Evolutionary conservation across 2,888 invertebrate genomes (phyloP).

Genomic region (Xiphydria camelus): DNA sequence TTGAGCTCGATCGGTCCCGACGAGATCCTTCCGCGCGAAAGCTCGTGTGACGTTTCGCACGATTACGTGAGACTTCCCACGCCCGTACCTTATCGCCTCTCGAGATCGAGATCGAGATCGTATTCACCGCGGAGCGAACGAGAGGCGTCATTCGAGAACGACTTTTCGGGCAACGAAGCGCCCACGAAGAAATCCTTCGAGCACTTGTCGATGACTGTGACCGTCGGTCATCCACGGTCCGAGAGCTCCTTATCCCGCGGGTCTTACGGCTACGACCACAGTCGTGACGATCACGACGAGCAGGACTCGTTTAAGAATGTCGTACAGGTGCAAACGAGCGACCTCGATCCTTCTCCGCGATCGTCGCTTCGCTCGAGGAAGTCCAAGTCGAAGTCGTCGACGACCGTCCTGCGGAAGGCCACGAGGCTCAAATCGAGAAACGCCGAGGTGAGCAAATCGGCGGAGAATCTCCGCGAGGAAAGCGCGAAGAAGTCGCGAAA

Average conservation of each 20-base stretch:
- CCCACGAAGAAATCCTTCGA: conserved; percentile 35
- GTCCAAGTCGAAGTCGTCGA: conserved; percentile 18
- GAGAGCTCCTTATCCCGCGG: conserved; percentile 28
- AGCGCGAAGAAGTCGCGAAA: conserved; percentile 31
- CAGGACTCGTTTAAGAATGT: too few species aligned
- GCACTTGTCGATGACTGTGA: conserved; percentile 12
- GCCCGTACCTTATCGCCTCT: conserved; percentile 43
- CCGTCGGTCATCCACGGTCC: too few species aligned
- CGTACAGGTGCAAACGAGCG: not conserved
- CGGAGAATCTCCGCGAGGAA: conserved; percentile 40
- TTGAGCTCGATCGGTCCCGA: conserved; percentile 32
- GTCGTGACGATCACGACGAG: too few species aligned
- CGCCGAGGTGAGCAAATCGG: conserved; percentile 46
- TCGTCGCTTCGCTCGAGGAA: conserved; percentile 14
- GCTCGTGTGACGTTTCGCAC: conserved; percentile 16
- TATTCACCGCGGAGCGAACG: conserved; percentile 38
- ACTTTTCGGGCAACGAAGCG: conserved; percentile 48
- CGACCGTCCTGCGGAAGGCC: conserved; percentile 40
- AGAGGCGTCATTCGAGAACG: conserved; percentile 34
- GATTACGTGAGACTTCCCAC: conserved; percentile 46
- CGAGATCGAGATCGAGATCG: conserved; percentile 26
- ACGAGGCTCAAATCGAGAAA: conserved; percentile 42
- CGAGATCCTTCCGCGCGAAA: not conserved
- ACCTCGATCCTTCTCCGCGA: not conserved
- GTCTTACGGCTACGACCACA: not conserved